Percentiles rank a stretch among this genome's conserved stretches.
These are phyloP conservation scores for Drosophila equinoxialis DNA, from an alignment of 1,140 invertebrate species.

Conservation along the genomic window DNA sequence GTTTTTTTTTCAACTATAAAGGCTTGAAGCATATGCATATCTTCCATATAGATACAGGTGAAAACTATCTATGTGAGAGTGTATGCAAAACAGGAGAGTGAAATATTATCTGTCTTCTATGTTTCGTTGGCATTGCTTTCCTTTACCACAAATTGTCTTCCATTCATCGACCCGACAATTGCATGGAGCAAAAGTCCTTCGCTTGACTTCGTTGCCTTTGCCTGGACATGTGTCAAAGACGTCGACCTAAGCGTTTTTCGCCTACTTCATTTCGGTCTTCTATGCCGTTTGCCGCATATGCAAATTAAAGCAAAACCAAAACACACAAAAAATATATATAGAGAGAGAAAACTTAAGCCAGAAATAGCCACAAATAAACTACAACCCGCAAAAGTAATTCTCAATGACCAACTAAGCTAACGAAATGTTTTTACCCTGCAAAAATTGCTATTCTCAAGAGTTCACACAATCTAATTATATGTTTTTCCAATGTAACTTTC, in stretches of 20 bases:
- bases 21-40: conserved; percentile 1
- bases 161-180: conserved; percentile 15
- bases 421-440: conserved; percentile 48
- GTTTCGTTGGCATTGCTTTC: conserved; percentile 17
- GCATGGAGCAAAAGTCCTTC: conserved; percentile 27
- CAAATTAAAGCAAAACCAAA: conserved; percentile 47
- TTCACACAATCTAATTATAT: not conserved
- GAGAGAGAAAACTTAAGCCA: conserved; percentile 32
- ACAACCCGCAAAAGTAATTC: conserved; percentile 17
- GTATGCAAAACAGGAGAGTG: conserved; percentile 76
- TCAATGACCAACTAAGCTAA: not conserved
- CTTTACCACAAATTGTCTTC: conserved; percentile 24
- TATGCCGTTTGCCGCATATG: conserved; percentile 40
- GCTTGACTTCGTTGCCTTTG: conserved; percentile 28
- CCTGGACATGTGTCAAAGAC: conserved; percentile 76
- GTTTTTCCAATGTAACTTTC: not conserved
- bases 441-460: not conserved
- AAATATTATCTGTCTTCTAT: conserved; percentile 79
- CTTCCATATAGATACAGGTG: not conserved
- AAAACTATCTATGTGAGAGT: not conserved
- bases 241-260: conserved; percentile 37
- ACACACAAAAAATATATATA: not conserved
- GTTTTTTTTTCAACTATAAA: conserved; percentile 2
- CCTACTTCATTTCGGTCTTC: conserved; percentile 27
- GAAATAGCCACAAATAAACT: conserved; percentile 57